Evolutionary conservation across 1,140 invertebrate species (phyloP).

Genomic region (Triops longicaudatus): DNA sequence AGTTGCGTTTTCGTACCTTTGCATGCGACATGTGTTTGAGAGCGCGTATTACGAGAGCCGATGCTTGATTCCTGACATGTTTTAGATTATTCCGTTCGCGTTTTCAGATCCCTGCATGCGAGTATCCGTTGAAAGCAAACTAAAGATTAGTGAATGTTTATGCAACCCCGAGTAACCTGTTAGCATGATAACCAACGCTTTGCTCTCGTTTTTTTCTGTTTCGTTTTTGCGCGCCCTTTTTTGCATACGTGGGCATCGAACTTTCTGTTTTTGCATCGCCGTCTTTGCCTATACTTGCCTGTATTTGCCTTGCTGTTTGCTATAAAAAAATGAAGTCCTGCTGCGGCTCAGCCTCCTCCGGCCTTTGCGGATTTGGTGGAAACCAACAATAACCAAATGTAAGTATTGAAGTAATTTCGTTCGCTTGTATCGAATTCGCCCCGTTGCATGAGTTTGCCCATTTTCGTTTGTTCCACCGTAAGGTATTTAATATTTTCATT

Average conservation of each 20-base stretch:
- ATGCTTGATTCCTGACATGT: too few relatives aligned
- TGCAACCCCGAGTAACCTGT: too few relatives aligned
- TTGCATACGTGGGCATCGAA: conserved; percentile 3
- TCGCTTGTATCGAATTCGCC: neutral
- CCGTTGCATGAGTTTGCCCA: neutral
- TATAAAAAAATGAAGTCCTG: conserved; percentile 29
- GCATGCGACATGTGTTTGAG: too few relatives aligned
- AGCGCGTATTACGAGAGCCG: too few relatives aligned
- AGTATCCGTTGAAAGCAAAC: too few relatives aligned
- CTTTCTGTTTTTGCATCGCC: conserved; percentile 20
- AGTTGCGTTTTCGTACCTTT: too few relatives aligned
- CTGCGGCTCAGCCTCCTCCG: conserved; percentile 32
- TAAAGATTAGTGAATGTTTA: too few relatives aligned
- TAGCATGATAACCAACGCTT: too few relatives aligned
- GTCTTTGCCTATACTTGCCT: conserved; percentile 19
- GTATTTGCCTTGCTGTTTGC: conserved; percentile 30
- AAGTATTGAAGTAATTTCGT: conserved; percentile 28
- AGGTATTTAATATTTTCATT: neutral
- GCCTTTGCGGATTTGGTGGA: conserved; percentile 36
- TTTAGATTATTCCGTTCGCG: too few relatives aligned
- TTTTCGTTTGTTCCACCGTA: too few relatives aligned
- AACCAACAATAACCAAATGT: conserved; percentile 38
- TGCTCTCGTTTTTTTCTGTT: conserved; percentile 17
- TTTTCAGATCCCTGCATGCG: too few relatives aligned
- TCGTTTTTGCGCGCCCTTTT: conserved; percentile 29